Conservation (phyloP, 2,797 vertebrate genomes). For the Staurois parvus region DNA sequence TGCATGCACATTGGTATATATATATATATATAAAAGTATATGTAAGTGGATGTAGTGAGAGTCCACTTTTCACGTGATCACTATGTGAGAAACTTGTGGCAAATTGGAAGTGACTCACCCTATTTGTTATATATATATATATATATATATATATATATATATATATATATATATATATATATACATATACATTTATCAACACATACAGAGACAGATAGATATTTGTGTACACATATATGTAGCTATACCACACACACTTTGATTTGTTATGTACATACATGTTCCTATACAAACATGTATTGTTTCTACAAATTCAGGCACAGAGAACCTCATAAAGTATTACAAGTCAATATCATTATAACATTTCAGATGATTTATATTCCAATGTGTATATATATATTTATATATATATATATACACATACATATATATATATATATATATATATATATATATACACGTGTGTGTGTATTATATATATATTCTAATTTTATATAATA, state of each 20-base stretch:
- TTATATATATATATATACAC: background rate
- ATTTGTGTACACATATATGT: background rate
- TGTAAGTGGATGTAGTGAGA: too few species aligned
- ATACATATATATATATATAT: background rate
- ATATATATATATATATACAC: constrained; percentile 18
- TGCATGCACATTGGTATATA: too few species aligned
- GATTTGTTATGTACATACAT: too few species aligned
- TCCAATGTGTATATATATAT: constrained; percentile 10
- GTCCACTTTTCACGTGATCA: too few species aligned
- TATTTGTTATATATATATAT: too few species aligned
- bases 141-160: background rate
- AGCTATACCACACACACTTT: background rate
- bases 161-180: constrained; percentile 6
- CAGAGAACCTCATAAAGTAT: too few species aligned
- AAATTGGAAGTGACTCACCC: too few species aligned
- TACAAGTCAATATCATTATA: background rate
- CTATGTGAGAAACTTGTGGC: too few species aligned
- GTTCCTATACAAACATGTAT: too few species aligned
- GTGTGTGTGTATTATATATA: background rate
- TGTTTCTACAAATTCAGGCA: background rate
- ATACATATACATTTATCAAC: background rate
- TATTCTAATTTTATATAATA: constrained; percentile 18
- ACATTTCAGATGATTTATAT: too few species aligned
- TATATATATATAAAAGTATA: too few species aligned
- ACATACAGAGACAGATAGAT: background rate